Conservation (phyloP, 2,797 vertebrate species). For the Anolis apletophallus region DNA sequence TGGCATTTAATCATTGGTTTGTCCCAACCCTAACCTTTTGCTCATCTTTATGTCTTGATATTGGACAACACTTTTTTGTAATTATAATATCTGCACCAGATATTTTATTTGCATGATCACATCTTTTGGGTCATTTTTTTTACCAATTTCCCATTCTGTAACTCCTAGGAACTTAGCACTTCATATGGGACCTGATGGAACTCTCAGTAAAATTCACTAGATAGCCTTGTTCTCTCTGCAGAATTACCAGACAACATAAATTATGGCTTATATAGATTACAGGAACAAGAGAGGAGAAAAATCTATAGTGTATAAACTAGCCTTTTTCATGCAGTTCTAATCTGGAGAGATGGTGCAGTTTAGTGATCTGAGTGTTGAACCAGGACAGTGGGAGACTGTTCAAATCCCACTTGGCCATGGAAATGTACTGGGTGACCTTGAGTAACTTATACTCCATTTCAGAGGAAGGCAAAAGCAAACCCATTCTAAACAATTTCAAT, state of each 20-base stretch:
- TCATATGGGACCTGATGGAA: neutral
- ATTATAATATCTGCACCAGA: neutral
- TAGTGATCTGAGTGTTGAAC: no score
- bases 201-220: neutral
- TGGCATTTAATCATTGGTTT: conserved; percentile 1
- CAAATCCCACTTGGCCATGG: no score
- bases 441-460: no score
- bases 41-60: neutral
- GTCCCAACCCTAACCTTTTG: neutral
- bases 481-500: no score
- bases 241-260: conserved; percentile 7
- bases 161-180: neutral
- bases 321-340: neutral
- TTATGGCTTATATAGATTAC: conserved; percentile 10
- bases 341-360: no score
- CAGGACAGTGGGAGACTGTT: no score
- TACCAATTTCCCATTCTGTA: neutral
- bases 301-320: conserved; percentile 18
- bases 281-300: neutral
- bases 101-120: neutral
- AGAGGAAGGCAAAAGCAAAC: no score
- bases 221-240: conserved; percentile 19
- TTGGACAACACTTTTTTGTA: neutral
- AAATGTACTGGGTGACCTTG: no score
- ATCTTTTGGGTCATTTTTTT: neutral